Evolutionary conservation across 2,888 invertebrate genomes (phyloP), one percentile per base, ranked within the genome.

Genomic region (Calliphora vomitoria): DNA sequence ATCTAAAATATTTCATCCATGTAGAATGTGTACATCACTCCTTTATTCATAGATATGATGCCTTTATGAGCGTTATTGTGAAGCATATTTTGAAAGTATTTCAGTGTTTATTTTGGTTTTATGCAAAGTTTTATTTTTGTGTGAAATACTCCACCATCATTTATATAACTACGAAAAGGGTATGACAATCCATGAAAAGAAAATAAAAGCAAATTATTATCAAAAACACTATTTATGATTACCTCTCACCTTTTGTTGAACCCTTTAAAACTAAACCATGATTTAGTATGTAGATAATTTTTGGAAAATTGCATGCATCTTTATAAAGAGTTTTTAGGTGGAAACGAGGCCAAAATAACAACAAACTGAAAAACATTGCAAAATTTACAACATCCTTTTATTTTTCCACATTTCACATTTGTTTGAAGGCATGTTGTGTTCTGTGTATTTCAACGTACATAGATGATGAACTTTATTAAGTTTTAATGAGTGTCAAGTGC

Each of bases 401-500:
- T n/a, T 50, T 50, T 50, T n/a, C 0, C 5, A 5, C 0, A 13
- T 58, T 47, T 2, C 58, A 25, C 11, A 47, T 15, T 15, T 55
- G 8, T 68, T 31, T n/a, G 55, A 44, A 68, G n/a, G 18, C n/a
- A 11, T 44, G 44, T 6, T 25, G 25, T 25, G 58, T 25, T 15
- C 69, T 44, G 13, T 60, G 60, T 69, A 44, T 47, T 41, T 38
- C 15, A 35, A 47, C 35, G 15, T 15, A 35, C 4, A 6, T 38
- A 50, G 60, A 68, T 76, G 82, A 79, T 86, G 69, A 83, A 86
- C 69, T 86, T 86, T 80, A 80, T 86, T 66, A 80, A 80, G 80
- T 86, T 86, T 86, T 83, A 86, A 83, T 86, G 79, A 86, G 83
- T 83, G 83, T 83, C 80, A 86, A 86, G 86, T 83, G 83, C 75